A percentile compares a stretch with the other conserved stretches of the same genome.
Conservation (phyloP, 2,888 invertebrate genomes). For the Automeris io region DNA sequence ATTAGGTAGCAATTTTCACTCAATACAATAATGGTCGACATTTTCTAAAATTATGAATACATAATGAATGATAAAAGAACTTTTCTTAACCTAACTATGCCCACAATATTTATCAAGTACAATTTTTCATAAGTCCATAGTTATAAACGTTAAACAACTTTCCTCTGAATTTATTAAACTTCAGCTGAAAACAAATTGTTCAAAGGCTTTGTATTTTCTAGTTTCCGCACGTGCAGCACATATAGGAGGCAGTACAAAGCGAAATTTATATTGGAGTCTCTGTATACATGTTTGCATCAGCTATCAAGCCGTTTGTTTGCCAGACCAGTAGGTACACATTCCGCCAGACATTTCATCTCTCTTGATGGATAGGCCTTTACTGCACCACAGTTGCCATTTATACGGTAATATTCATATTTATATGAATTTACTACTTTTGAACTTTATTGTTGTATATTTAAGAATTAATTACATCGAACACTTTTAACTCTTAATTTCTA, state of each 20-base stretch:
- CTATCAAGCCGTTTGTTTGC: constrained; percentile 18
- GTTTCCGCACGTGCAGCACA: not conserved
- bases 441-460: too few relatives aligned
- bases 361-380: constrained; percentile 40
- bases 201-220: not conserved
- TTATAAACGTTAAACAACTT: not conserved
- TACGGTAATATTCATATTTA: too few relatives aligned
- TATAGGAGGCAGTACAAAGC: constrained; percentile 9
- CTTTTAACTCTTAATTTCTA: too few relatives aligned
- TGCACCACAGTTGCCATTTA: too few relatives aligned
- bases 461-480: too few relatives aligned
- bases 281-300: constrained; percentile 35
- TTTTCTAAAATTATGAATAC: too few relatives aligned
- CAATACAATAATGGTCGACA: too few relatives aligned
- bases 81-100: too few relatives aligned
- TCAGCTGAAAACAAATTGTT: not conserved
- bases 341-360: constrained; percentile 38
- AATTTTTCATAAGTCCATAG: not conserved
- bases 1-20: too few relatives aligned
- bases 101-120: too few relatives aligned
- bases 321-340: constrained; percentile 3
- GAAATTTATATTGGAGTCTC: constrained; percentile 10
- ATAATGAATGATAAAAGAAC: too few relatives aligned
- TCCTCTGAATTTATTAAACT: not conserved
- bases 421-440: too few relatives aligned